These are phyloP conservation scores for Trematomus bernacchii DNA, from an alignment of 2,797 vertebrate species.

Conservation along the genomic window DNA sequence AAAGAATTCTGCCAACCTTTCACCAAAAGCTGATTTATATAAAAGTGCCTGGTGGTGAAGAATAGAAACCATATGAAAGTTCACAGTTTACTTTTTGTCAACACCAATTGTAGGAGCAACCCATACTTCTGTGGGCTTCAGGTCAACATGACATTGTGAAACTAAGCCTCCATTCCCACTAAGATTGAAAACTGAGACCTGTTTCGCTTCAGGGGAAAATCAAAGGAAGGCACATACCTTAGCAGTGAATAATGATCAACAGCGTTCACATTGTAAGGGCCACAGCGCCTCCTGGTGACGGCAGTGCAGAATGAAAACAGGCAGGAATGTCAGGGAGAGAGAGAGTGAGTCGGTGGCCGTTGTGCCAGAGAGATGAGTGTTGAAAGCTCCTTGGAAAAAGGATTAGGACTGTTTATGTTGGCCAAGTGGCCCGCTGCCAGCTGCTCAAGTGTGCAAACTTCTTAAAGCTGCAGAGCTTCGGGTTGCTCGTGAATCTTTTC, in stretches of 20 bases:
- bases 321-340: slow-evolving; percentile 60
- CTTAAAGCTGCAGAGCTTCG: slow-evolving; percentile 83
- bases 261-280: slow-evolving; percentile 50
- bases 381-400: slow-evolving; percentile 89
- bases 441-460: slow-evolving; percentile 83
- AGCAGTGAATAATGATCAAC: slow-evolving; percentile 83
- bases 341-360: slow-evolving; percentile 70
- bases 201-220: slow-evolving; percentile 82
- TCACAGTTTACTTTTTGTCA: slow-evolving; percentile 43
- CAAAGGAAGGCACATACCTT: slow-evolving; percentile 84
- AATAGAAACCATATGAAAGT: slow-evolving; percentile 35
- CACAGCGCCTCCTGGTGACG: slow-evolving; percentile 79
- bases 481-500: slow-evolving; percentile 70
- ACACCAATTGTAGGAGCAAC: slow-evolving; percentile 28
- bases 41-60: slow-evolving; percentile 4
- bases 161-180: slow-evolving; percentile 66
- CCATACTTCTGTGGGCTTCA: slow-evolving; percentile 39
- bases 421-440: slow-evolving; percentile 84
- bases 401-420: slow-evolving; percentile 87
- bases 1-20: background rate
- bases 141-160: slow-evolving; percentile 76
- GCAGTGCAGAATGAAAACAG: slow-evolving; percentile 17
- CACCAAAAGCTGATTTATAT: slow-evolving; percentile 32
- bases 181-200: slow-evolving; percentile 82
- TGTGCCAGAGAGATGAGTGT: slow-evolving; percentile 83